phyloP scores from a whole-genome alignment of 1,140 invertebrate genomes.

The Pseudomyrmex flavicornis region DNA sequence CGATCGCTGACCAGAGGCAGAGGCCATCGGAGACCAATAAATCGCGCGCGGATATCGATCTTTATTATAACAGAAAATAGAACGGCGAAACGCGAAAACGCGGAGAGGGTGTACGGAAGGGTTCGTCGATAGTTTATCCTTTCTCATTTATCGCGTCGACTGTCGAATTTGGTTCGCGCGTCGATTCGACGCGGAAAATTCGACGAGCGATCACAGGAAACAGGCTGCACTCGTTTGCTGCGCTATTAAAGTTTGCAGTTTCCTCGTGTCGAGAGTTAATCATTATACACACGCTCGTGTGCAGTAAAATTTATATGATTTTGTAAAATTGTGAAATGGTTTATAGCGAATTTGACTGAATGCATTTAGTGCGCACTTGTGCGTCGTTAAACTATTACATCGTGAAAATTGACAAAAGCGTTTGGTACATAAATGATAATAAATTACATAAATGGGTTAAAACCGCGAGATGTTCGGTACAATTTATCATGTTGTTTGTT shows the following conservation, averaged over 20 bases:
- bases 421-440: neutral
- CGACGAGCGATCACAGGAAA: neutral
- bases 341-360: constrained; percentile 17
- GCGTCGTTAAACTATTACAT: neutral
- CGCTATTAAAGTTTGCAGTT: constrained; percentile 4
- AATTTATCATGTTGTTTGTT: constrained; percentile 7
- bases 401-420: constrained; percentile 19
- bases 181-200: neutral
- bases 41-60: constrained; percentile 55
- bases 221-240: neutral
- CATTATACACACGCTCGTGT: neutral
- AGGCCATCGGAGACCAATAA: constrained; percentile 58
- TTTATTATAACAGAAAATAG: constrained; percentile 55
- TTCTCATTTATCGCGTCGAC: constrained; percentile 50
- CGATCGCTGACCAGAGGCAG: constrained; percentile 32
- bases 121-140: constrained; percentile 45
- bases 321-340: constrained; percentile 22
- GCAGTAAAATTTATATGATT: constrained; percentile 14
- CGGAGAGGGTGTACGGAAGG: constrained; percentile 7
- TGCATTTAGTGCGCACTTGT: neutral
- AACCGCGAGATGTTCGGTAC: neutral
- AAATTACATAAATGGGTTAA: neutral
- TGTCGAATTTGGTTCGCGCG: constrained; percentile 46
- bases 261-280: neutral
- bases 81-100: constrained; percentile 39